phyloP scores from a whole-genome alignment of 1,140 invertebrate genomes.

The Campoletis sonorensis region DNA sequence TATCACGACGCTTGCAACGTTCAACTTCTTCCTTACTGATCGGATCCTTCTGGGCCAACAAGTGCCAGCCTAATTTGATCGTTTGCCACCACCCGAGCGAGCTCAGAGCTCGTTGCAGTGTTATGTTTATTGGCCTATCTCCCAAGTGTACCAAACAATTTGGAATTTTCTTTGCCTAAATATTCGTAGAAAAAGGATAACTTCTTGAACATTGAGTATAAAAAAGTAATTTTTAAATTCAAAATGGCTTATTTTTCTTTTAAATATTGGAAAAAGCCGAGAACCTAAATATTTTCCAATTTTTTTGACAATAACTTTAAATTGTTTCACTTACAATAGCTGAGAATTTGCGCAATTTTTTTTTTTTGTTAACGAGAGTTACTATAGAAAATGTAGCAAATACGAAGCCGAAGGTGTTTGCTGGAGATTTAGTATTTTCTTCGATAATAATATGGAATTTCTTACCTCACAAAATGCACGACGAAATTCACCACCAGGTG shows the following conservation, averaged over 20 bases:
- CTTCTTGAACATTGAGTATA: too few relatives aligned
- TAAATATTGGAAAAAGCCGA: too few relatives aligned
- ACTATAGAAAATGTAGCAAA: background rate
- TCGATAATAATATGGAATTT: background rate
- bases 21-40: slow-evolving; percentile 96
- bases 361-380: background rate
- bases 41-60: slow-evolving; percentile 86
- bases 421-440: background rate
- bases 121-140: slow-evolving; percentile 94
- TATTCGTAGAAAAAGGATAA: background rate
- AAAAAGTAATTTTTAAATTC: too few relatives aligned
- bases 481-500: slow-evolving; percentile 98
- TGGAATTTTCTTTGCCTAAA: slow-evolving; percentile 86
- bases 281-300: too few relatives aligned
- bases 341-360: too few relatives aligned
- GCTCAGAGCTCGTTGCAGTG: slow-evolving; percentile 89
- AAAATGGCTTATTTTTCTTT: too few relatives aligned
- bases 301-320: too few relatives aligned
- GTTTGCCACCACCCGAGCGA: slow-evolving; percentile 93
- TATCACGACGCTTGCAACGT: slow-evolving; percentile 92
- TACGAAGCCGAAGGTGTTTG: slow-evolving; percentile 20
- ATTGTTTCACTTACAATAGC: too few relatives aligned
- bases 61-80: slow-evolving; percentile 88
- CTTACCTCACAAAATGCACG: slow-evolving; percentile 91
- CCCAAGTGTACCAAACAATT: slow-evolving; percentile 92